Percentiles rank a stretch among this genome's conserved stretches.
phyloP scores from a whole-genome alignment of 2,113 vertebrate genomes.

The Hoplias malabaricus region DNA sequence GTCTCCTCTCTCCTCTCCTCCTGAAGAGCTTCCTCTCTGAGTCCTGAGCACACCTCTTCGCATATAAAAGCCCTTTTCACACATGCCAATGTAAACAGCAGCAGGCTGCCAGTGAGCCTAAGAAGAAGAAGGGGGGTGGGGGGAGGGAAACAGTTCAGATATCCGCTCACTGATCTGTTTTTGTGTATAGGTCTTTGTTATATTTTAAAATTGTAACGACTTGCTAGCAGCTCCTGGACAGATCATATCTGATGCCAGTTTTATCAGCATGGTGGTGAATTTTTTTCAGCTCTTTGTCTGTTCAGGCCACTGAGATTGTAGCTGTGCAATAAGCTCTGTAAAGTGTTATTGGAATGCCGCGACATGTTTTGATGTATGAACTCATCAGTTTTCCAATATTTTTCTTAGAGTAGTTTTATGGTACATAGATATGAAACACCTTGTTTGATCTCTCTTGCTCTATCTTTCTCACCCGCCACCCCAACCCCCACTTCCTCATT shows the following conservation, averaged over 20 bases:
- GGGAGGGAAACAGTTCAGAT: not conserved
- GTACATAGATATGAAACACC: conserved; percentile 16
- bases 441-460: conserved; percentile 6
- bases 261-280: not conserved
- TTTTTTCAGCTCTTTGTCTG: not conserved
- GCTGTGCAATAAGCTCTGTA: conserved; percentile 4
- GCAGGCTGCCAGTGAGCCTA: conserved; percentile 40
- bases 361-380: conserved; percentile 18
- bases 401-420: conserved; percentile 8
- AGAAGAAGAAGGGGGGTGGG: not conserved
- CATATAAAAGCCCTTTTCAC: conserved; percentile 44
- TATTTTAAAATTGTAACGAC: conserved; percentile 34
- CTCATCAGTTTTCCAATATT: conserved; percentile 9
- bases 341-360: conserved; percentile 14
- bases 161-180: conserved; percentile 31
- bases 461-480: not conserved
- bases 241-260: not conserved
- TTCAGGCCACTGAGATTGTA: not conserved
- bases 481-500: not conserved
- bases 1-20: conserved; percentile 25
- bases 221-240: not conserved
- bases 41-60: conserved; percentile 43
- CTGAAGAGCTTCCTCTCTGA: conserved; percentile 45
- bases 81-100: conserved; percentile 51
- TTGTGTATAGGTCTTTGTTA: conserved; percentile 17